A percentile compares a stretch with the other conserved stretches of the same genome.
Evolutionary conservation across 2,113 vertebrate genomes (phyloP).

Genomic region (Seriola quinqueradiata): DNA sequence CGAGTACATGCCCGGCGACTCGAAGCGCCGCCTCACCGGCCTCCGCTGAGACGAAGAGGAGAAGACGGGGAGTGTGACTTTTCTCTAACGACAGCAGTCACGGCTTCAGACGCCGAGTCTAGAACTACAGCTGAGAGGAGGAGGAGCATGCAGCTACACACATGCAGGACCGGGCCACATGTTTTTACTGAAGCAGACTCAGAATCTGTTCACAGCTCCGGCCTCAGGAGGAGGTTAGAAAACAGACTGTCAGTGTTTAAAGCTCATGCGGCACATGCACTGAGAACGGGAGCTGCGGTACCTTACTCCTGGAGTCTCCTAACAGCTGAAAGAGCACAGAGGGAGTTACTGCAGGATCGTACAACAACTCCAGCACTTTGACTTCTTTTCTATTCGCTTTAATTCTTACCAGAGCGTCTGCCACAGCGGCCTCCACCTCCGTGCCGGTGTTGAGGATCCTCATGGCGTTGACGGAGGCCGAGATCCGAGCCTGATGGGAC

Average conservation of each 20-base stretch:
- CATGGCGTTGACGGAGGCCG: conserved; percentile 94
- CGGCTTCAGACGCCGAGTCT: neutral
- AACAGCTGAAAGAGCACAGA: conserved; percentile 88
- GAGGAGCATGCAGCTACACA: conserved; percentile 33
- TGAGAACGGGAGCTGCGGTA: conserved; percentile 65
- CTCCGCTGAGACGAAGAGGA: conserved; percentile 83
- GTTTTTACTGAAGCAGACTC: no score
- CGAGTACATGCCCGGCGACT: conserved; percentile 92
- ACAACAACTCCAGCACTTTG: neutral
- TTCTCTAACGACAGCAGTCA: no score
- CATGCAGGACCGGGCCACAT: conserved; percentile 10
- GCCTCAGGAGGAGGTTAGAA: neutral
- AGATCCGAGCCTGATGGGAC: conserved; percentile 87
- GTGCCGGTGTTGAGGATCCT: conserved; percentile 93
- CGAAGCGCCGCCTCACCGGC: conserved; percentile 88
- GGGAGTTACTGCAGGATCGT: neutral
- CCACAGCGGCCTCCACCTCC: conserved; percentile 93
- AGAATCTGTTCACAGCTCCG: no score
- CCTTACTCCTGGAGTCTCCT: conserved; percentile 97
- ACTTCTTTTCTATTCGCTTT: neutral
- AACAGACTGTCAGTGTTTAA: neutral
- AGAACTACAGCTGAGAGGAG: neutral
- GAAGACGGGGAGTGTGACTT: neutral
- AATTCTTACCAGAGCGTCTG: conserved; percentile 91
- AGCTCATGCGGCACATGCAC: conserved; percentile 59